Evolutionary conservation across 2,797 vertebrate species (phyloP), one percentile per base, ranked within the genome.

Genomic region (Melanotaenia boesemani): DNA sequence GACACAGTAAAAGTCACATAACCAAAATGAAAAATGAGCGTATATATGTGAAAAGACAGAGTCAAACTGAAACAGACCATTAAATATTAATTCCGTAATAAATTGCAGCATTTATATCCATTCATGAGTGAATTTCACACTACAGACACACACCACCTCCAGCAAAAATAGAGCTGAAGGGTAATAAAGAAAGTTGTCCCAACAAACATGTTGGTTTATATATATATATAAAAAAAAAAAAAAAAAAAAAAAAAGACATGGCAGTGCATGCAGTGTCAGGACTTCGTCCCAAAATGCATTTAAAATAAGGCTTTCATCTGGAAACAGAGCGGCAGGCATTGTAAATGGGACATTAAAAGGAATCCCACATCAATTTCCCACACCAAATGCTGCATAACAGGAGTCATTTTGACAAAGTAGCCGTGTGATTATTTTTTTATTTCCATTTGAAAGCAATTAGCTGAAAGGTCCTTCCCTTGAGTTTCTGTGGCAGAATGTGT

Each of bases 391-490:
- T 75, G 83, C 87, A 85, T 82, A 88, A 88, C 89, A 85, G 85
- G 79, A 86, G 88, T 80, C 83, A 76, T 90, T 92, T 81, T 88
- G 89, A 88, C 91, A 90, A 90, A 90, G 88, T 86, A 90, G 88
- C 90, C 86, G 82, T 88, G 90, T 90, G 90, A 93, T 94, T 92
- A 91, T 91, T 91, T 91, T 72, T 94, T 87, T 90, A 93, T 93
- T 93, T 90, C 91, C 91, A 90, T 91, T 91, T 93, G 87, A 92
- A 92, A 91, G 91, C 93, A 93, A 92, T 93, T 93, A 93, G 88
- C 83, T 83, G 85, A 85, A 85, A 91, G 88, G 89, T 91, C 90
- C 86, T 85, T 91, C 89, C 90, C 89, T 72, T 58, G 85, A 89
- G 90, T 90, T 88, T 84, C 82, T 79, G 87, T 89, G 87, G 89